Percentiles rank a stretch among this genome's conserved stretches.
phyloP scores from a whole-genome alignment of 2,888 invertebrate genomes.

The Netelia fuscicornis region DNA sequence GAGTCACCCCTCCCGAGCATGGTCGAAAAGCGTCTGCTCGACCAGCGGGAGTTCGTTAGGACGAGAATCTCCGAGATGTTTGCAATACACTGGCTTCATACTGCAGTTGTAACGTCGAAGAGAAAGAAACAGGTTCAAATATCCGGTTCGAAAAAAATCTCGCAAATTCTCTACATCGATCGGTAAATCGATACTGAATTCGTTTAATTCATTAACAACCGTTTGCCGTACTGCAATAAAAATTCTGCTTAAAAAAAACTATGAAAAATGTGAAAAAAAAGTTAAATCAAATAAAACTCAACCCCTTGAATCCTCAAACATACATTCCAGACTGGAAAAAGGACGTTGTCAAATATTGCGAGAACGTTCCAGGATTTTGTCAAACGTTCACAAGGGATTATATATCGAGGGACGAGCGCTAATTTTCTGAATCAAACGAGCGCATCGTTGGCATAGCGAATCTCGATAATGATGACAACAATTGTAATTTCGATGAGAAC shows the following conservation, averaged over 20 bases:
- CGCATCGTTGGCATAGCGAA: slow-evolving; percentile 82
- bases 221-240: too few relatives aligned
- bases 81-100: slow-evolving; percentile 1
- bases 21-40: slow-evolving; percentile 71
- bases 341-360: neutral
- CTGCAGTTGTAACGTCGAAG: neutral
- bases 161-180: neutral
- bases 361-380: slow-evolving; percentile 8
- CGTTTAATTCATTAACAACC: too few relatives aligned
- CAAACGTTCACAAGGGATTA: slow-evolving; percentile 39
- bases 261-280: too few relatives aligned
- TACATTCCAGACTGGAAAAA: neutral
- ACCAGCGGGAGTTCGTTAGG: slow-evolving; percentile 79
- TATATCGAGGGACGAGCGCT: slow-evolving; percentile 54
- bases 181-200: too few relatives aligned
- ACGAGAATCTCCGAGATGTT: slow-evolving; percentile 45
- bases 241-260: too few relatives aligned
- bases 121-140: slow-evolving; percentile 26
- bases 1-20: slow-evolving; percentile 63
- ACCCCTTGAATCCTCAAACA: neutral
- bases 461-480: slow-evolving; percentile 83
- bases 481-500: slow-evolving; percentile 83
- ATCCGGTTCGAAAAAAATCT: neutral
- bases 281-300: neutral
- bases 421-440: slow-evolving; percentile 77